Conservation (phyloP, 53 echinoderm and acorn worm species). For the Henricia sp. region DNA sequence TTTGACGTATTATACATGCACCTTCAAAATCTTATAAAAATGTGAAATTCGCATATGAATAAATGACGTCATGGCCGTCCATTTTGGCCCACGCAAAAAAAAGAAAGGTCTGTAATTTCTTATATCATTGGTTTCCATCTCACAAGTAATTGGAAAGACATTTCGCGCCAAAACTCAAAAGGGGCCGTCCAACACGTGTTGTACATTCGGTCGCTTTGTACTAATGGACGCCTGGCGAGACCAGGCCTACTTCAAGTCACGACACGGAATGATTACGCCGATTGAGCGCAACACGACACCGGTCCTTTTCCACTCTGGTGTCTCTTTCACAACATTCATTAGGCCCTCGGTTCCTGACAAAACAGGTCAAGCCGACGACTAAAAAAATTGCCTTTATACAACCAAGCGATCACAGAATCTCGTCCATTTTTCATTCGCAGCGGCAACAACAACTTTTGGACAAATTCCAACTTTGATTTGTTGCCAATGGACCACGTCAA, state of each 20-base stretch:
- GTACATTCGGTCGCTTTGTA: too few relatives aligned
- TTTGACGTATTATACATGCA: too few relatives aligned
- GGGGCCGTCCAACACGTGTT: too few relatives aligned
- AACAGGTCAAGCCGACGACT: conserved; percentile 3
- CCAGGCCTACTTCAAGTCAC: neutral
- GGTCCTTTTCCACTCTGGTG: neutral
- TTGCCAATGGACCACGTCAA: neutral
- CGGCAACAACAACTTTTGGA: neutral
- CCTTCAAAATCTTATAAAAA: too few relatives aligned
- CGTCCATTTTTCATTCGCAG: neutral
- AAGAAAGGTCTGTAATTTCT: too few relatives aligned
- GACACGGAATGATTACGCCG: too few relatives aligned
- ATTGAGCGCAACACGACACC: neutral
- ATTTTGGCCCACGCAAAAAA: too few relatives aligned
- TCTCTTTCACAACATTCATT: neutral
- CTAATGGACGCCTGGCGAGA: too few relatives aligned
- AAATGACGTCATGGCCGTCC: too few relatives aligned
- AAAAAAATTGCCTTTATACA: neutral
- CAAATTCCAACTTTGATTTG: neutral
- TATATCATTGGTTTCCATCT: neutral
- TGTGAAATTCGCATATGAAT: too few relatives aligned
- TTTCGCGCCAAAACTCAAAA: too few relatives aligned
- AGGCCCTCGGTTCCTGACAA: neutral
- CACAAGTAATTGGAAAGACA: neutral
- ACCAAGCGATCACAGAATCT: neutral